A percentile compares a stretch with the other conserved stretches of the same genome.
phyloP scores from a whole-genome alignment of 2,797 vertebrate species.

The Poeciliopsis presidionis region DNA sequence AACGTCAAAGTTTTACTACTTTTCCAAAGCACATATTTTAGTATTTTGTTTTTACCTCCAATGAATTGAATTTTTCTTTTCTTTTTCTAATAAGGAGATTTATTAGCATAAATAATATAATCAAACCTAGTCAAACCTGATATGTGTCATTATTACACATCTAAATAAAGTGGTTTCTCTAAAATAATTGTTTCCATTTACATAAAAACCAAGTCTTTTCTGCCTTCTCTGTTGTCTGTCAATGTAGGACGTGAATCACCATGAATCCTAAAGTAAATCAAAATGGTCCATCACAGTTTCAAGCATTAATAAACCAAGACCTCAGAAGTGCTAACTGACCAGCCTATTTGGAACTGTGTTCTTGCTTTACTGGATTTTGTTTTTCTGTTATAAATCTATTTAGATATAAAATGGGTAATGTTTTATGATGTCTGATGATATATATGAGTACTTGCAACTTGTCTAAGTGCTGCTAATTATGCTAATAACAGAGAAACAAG shows the following conservation, averaged over 20 bases:
- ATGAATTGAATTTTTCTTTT: neutral
- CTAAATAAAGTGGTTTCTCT: neutral
- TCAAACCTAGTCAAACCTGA: neutral
- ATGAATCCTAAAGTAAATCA: neutral
- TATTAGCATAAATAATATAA: neutral
- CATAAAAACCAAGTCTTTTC: neutral
- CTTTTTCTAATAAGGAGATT: neutral
- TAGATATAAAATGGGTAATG: neutral
- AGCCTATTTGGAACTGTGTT: neutral
- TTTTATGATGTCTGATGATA: neutral
- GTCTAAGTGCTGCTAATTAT: too few species aligned
- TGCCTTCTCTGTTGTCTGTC: neutral
- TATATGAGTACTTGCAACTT: too few species aligned
- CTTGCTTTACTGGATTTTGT: neutral
- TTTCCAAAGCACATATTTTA: neutral
- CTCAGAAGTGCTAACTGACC: neutral
- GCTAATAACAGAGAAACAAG: too few species aligned
- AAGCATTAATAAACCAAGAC: neutral
- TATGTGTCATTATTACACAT: neutral
- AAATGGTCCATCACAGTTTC: neutral
- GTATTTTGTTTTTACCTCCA: neutral
- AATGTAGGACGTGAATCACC: neutral
- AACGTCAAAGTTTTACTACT: neutral
- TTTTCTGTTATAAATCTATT: neutral
- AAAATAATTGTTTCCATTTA: neutral